These are phyloP conservation scores for Conopomorpha cramerella DNA, from an alignment of 1,140 invertebrate species.

Conservation along the genomic window DNA sequence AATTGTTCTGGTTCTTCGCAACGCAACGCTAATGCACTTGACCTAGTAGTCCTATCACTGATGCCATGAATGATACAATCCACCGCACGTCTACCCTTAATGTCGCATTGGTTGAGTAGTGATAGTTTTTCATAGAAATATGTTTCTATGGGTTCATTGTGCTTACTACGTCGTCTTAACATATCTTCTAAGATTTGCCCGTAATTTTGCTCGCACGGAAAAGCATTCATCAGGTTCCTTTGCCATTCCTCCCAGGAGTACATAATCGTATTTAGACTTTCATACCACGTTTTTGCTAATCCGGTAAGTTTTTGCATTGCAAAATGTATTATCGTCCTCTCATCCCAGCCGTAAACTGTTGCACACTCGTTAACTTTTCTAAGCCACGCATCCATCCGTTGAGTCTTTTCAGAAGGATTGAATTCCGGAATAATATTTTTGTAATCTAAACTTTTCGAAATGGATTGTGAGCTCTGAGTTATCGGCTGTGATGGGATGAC, in stretches of 20 bases:
- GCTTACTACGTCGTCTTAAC: constrained; percentile 1
- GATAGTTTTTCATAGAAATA: constrained; percentile 4
- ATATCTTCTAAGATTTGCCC: constrained; percentile 5
- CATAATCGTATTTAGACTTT: constrained; percentile 3
- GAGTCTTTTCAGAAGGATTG: constrained; percentile 4
- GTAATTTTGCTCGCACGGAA: constrained; percentile 7
- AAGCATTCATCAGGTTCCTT: constrained; percentile 3
- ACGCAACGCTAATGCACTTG: constrained; percentile 4
- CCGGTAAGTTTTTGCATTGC: constrained; percentile 5
- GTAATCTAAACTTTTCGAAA: constrained; percentile 1
- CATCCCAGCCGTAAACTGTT: constrained; percentile 6
- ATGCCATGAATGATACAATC: constrained; percentile 7
- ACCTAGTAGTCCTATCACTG: constrained; percentile 4
- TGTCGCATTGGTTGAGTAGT: constrained; percentile 2
- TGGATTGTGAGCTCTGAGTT: constrained; percentile 1
- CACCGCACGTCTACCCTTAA: constrained; percentile 1
- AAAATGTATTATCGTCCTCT: constrained; percentile 5
- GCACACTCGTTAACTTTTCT: constrained; percentile 7
- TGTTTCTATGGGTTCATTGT: constrained; percentile 1
- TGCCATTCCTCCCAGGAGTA: constrained; percentile 8
- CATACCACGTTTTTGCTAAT: constrained; percentile 7
- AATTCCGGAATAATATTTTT: constrained; percentile 8
- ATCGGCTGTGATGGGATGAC: background rate
- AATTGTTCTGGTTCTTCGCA: constrained; percentile 4
- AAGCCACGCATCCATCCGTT: constrained; percentile 5